Conservation (phyloP, 2,888 invertebrate genomes). For the Mystacides longicornis region DNA sequence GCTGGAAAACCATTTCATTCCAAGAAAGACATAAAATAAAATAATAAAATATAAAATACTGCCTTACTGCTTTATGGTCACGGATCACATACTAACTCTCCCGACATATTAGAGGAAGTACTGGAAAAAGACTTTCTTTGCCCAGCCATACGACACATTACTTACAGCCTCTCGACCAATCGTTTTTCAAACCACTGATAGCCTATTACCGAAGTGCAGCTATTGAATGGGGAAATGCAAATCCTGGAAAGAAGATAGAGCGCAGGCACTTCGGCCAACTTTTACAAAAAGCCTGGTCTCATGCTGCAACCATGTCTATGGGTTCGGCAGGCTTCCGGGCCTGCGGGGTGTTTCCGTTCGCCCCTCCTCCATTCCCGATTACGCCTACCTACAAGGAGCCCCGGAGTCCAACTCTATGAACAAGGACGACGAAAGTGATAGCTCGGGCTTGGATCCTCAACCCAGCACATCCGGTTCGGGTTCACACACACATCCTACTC, state of each 20-base stretch:
- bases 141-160: neutral
- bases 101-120: constrained; percentile 16
- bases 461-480: too few relatives aligned
- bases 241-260: neutral
- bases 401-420: too few relatives aligned
- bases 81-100: neutral
- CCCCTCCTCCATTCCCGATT: neutral
- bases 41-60: too few relatives aligned
- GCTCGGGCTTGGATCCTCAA: too few relatives aligned
- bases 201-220: neutral
- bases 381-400: too few relatives aligned
- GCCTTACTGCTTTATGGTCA: neutral
- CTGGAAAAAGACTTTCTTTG: neutral
- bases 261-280: neutral
- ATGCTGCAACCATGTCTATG: neutral
- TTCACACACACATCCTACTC: too few relatives aligned
- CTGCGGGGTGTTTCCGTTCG: neutral
- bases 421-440: too few relatives aligned
- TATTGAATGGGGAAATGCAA: neutral
- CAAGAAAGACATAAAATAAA: neutral
- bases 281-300: neutral
- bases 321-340: neutral
- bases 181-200: neutral
- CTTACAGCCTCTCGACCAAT: neutral
- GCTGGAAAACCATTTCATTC: neutral